These are phyloP conservation scores for Rotaria sp. DNA, from an alignment of 2,888 invertebrate species.

Conservation along the genomic window DNA sequence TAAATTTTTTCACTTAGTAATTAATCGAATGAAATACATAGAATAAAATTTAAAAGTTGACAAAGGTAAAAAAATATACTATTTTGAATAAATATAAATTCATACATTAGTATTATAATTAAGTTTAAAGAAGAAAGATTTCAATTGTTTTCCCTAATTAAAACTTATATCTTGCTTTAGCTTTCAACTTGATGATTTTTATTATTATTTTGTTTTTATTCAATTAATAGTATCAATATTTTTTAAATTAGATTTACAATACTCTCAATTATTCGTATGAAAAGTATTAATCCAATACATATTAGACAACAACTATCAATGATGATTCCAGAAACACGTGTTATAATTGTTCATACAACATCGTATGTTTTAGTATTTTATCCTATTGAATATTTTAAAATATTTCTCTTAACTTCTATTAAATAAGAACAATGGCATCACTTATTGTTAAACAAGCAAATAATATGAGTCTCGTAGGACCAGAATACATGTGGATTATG, in stretches of 20 bases:
- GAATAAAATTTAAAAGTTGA: too few relatives aligned
- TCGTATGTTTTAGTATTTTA: background rate
- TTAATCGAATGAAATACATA: too few relatives aligned
- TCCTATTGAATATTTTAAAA: background rate
- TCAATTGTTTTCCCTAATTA: too few relatives aligned
- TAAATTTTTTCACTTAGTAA: too few relatives aligned
- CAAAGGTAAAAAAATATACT: too few relatives aligned
- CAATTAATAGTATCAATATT: background rate
- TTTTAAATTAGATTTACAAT: conserved; percentile 27
- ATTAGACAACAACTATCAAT: conserved; percentile 29
- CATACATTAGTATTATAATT: too few relatives aligned
- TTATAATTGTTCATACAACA: conserved; percentile 35
- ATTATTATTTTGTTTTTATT: too few relatives aligned
- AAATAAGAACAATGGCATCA: conserved; percentile 41
- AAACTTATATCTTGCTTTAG: too few relatives aligned
- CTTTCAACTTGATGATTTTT: too few relatives aligned
- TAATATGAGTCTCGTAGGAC: conserved; percentile 44
- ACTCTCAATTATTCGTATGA: conserved; percentile 33
- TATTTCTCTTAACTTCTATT: background rate
- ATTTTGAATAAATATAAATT: too few relatives aligned
- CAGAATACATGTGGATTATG: conserved; percentile 48
- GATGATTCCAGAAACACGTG: conserved; percentile 38
- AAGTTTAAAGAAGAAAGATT: too few relatives aligned
- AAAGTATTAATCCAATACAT: conserved; percentile 24
- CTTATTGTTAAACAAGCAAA: conserved; percentile 45